Evolutionary conservation across 2,113 vertebrate species (phyloP).

Genomic region (Morone chrysops): DNA sequence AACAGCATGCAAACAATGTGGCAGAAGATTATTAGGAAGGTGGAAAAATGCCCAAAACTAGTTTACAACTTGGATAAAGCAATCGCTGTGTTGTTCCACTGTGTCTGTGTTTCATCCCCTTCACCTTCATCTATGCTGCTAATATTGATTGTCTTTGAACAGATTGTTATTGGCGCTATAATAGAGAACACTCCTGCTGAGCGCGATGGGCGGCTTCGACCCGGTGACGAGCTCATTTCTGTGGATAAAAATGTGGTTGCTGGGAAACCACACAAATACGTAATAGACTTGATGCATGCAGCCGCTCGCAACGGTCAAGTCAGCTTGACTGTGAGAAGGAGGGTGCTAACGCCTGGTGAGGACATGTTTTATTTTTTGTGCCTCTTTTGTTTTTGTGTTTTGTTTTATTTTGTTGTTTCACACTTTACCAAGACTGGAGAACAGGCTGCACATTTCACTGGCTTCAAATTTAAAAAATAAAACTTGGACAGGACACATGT

Average conservation of each 20-base stretch:
- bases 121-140: constrained; percentile 68
- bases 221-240: constrained; percentile 96
- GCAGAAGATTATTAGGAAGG: constrained; percentile 35
- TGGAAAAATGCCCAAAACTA: constrained; percentile 26
- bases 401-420: constrained; percentile 30
- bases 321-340: constrained; percentile 96
- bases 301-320: constrained; percentile 98
- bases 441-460: constrained; percentile 45
- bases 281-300: constrained; percentile 99
- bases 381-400: neutral
- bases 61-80: constrained; percentile 21
- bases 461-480: constrained; percentile 29
- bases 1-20: constrained; percentile 56
- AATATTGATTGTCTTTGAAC: constrained; percentile 76
- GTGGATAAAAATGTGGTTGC: constrained; percentile 98
- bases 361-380: constrained; percentile 22
- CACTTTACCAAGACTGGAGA: constrained; percentile 25
- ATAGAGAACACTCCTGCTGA: constrained; percentile 99
- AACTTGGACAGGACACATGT: constrained; percentile 35
- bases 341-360: constrained; percentile 91
- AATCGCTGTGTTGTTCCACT: constrained; percentile 18
- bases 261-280: constrained; percentile 97
- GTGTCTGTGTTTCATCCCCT: constrained; percentile 35
- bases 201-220: constrained; percentile 94
- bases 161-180: constrained; percentile 98